phyloP scores from a whole-genome alignment of 2,888 invertebrate genomes.

The Rapana venosa region DNA sequence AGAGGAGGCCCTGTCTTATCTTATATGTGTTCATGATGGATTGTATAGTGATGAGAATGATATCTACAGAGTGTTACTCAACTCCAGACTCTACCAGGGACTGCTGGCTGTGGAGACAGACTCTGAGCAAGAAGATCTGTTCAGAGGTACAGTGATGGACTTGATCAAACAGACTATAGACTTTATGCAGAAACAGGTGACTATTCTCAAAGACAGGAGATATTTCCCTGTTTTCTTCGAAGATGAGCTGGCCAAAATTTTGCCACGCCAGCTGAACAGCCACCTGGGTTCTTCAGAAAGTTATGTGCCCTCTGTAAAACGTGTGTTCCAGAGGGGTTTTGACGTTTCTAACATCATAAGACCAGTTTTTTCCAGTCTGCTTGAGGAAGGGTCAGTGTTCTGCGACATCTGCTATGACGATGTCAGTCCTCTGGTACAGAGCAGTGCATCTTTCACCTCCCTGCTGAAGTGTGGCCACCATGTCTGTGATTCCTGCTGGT shows the following conservation, averaged over 20 bases:
- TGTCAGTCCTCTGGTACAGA: constrained; percentile 40
- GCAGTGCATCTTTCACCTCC: constrained; percentile 41
- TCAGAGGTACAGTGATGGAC: constrained; percentile 5
- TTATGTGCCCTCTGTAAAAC: constrained; percentile 36
- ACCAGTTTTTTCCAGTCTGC: neutral
- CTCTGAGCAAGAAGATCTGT: constrained; percentile 15
- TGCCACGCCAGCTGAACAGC: neutral
- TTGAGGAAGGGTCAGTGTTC: constrained; percentile 38
- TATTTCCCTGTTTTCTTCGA: neutral
- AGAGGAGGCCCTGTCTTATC: constrained; percentile 36
- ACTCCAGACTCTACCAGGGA: constrained; percentile 37
- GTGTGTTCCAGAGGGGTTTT: constrained; percentile 20
- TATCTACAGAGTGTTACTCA: constrained; percentile 45
- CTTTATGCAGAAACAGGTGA: constrained; percentile 1
- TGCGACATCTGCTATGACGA: constrained; percentile 53
- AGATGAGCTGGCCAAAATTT: neutral
- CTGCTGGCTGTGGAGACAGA: constrained; percentile 9
- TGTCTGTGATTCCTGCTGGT: constrained; percentile 54
- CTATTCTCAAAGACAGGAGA: constrained; percentile 32
- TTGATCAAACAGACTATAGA: constrained; percentile 44
- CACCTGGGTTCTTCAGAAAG: constrained; percentile 11
- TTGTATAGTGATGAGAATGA: constrained; percentile 46
- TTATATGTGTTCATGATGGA: constrained; percentile 47
- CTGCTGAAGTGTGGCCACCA: constrained; percentile 49
- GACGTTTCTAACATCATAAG: neutral